Percentiles rank a stretch among this genome's conserved stretches.
Evolutionary conservation across 2,888 invertebrate species (phyloP).

Genomic region (Meiosimyza decipiens): DNA sequence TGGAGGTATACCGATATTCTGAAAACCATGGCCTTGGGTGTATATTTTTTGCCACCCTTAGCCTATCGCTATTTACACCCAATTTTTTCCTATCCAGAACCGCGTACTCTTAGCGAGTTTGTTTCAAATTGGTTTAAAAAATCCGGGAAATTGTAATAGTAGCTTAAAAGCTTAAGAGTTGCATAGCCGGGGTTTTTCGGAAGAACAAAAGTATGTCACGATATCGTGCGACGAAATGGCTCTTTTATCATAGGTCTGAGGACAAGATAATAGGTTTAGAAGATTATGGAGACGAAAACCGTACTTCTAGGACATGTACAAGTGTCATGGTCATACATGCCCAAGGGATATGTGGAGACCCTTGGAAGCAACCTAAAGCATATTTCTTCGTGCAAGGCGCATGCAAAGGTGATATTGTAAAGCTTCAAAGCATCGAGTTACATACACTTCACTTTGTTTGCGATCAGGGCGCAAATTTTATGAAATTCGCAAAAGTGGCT

Average conservation of each 20-base stretch:
- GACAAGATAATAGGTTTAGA: neutral
- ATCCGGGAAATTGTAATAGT: neutral
- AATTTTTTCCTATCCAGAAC: neutral
- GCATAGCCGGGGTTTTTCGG: neutral
- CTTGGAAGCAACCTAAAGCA: neutral
- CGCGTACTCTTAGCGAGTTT: neutral
- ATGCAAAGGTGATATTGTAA: too few relatives aligned
- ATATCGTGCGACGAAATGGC: conserved; percentile 3
- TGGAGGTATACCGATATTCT: neutral
- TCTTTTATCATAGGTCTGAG: neutral
- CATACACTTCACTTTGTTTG: conserved; percentile 29
- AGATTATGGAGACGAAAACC: too few relatives aligned
- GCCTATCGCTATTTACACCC: neutral
- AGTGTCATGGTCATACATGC: conserved; percentile 1
- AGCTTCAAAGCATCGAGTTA: conserved; percentile 21
- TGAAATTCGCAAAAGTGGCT: neutral
- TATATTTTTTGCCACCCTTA: neutral
- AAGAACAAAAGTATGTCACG: neutral
- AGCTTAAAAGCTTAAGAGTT: neutral
- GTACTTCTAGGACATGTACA: neutral
- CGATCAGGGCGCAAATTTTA: neutral
- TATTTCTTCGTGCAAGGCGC: neutral
- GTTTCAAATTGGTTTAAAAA: neutral
- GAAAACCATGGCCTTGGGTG: too few relatives aligned
- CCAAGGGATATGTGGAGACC: neutral